Conservation (phyloP, 2,888 invertebrate genomes). For the Ornithoptera priamus region DNA sequence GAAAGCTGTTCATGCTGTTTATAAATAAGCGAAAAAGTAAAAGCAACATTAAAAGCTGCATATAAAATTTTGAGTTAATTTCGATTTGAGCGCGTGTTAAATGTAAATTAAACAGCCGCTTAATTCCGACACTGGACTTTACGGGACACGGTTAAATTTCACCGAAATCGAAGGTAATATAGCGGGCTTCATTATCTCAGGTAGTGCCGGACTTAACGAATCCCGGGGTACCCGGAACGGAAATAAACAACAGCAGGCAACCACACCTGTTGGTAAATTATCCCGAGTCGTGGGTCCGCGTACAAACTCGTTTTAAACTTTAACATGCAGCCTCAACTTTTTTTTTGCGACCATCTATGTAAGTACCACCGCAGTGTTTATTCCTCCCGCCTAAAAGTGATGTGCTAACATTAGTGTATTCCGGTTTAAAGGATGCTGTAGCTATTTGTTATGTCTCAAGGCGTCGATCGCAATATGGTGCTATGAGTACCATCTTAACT, state of each 20-base stretch:
- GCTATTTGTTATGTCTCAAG: too few species aligned
- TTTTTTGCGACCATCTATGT: background rate
- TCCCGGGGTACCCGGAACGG: conserved; percentile 19
- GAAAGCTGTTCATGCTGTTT: background rate
- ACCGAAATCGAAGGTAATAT: conserved; percentile 25
- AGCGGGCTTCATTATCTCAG: conserved; percentile 24
- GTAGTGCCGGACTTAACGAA: conserved; percentile 20
- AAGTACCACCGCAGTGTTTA: too few species aligned
- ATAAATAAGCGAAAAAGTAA: background rate
- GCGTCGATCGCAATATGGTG: too few species aligned
- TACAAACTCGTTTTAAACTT: conserved; percentile 39
- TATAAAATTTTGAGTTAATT: background rate
- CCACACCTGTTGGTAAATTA: conserved; percentile 47
- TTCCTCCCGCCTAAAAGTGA: too few species aligned
- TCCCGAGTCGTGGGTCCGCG: conserved; percentile 37
- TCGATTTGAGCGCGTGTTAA: background rate
- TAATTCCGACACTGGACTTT: conserved; percentile 25
- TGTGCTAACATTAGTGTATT: too few species aligned
- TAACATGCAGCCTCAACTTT: conserved; percentile 33
- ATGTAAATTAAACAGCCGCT: conserved; percentile 21
- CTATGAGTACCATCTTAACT: too few species aligned
- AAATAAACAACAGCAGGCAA: conserved; percentile 43
- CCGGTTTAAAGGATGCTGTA: too few species aligned
- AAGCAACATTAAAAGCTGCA: background rate
- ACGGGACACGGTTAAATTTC: conserved; percentile 27